Base-by-base conservation (phyloP, 2,113 vertebrate genomes). In the Ctenomys sociabilis region DNA sequence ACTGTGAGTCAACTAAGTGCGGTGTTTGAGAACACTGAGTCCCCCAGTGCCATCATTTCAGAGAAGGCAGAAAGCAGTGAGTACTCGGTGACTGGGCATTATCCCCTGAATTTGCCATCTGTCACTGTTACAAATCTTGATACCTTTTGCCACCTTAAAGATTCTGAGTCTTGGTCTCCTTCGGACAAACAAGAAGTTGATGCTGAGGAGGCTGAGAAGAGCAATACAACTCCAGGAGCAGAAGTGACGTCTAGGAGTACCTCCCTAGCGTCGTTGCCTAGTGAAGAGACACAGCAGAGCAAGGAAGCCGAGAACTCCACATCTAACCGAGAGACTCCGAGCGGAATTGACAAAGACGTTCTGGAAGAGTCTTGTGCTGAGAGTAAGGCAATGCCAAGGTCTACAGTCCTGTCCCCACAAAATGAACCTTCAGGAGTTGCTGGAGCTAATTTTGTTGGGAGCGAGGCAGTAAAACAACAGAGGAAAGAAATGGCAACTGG, bases 1-100 rank as follows among this genome's bases (percentile, higher is more conserved):
- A 99, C 99, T 0, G 99, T 99, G 97, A 99, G 99, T 97, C 99
- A 99, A 98, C 99, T 99, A 96, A 99, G 99, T 0, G 99, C 99
- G 19, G 99, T 99, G 19, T 99, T 99, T 96, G 99, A 99, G 98
- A 99, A 99, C 73, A 98, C 98, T 0, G 99, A 99, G 90, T 98
- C 99, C 14, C 98, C 98, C 30, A 98, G 96, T 6, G 91, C 92
- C 88, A 70, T 73, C 21, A 81, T 35, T 32, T 66, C 97, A 4
- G 97, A 98, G 93, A 99, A 98, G 96, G 98, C 98, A 0, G 98
- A 98, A 68, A 98, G 95, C 95, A 98, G 22, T 0, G 99, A 96
- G 88, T 99, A 97, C 97, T 99, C 98, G 80, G 98, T 99, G 91
- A 98, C 98, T 24, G 98, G 98, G 40, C 98, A 98, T 96, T 99